These are phyloP conservation scores for Myotis planiceps DNA, from an alignment of 2,797 vertebrate genomes.

Conservation along the genomic window DNA sequence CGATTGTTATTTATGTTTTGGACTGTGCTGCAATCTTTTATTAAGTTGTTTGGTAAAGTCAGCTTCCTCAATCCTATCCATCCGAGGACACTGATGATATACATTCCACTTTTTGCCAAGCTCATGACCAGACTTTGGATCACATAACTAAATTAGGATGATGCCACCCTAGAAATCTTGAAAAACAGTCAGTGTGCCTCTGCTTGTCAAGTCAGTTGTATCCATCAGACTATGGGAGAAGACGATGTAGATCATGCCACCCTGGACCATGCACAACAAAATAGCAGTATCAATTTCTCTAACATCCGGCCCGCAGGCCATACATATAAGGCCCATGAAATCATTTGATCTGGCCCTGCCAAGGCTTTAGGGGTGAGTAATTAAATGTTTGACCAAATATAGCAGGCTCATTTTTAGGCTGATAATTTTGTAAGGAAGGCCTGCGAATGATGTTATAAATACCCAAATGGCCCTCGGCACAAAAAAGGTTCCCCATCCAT, in stretches of 20 bases:
- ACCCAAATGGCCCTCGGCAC: too few relatives aligned
- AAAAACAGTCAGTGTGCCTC: neutral
- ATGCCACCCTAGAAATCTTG: neutral
- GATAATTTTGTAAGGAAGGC: too few relatives aligned
- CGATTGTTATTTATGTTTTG: neutral
- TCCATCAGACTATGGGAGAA: neutral
- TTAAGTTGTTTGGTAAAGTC: neutral
- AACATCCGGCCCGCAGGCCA: neutral
- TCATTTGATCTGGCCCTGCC: too few relatives aligned
- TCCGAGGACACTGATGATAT: neutral
- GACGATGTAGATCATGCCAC: neutral
- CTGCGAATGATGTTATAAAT: too few relatives aligned
- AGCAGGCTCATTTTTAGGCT: too few relatives aligned
- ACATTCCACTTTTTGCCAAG: neutral
- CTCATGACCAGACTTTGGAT: slow-evolving; percentile 16
- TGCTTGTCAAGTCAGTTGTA: neutral
- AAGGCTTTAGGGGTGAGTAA: too few relatives aligned
- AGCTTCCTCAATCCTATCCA: neutral
- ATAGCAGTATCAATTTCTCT: neutral
- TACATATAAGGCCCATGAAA: too few relatives aligned
- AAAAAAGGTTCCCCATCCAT: too few relatives aligned
- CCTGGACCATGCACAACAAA: neutral
- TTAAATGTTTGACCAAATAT: too few relatives aligned
- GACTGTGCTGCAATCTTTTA: neutral
- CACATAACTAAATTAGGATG: slow-evolving; percentile 1